A percentile compares a stretch with the other conserved stretches of the same genome.
Conservation (phyloP, 2,888 invertebrate species). For the Hydrotaea diabolus region DNA sequence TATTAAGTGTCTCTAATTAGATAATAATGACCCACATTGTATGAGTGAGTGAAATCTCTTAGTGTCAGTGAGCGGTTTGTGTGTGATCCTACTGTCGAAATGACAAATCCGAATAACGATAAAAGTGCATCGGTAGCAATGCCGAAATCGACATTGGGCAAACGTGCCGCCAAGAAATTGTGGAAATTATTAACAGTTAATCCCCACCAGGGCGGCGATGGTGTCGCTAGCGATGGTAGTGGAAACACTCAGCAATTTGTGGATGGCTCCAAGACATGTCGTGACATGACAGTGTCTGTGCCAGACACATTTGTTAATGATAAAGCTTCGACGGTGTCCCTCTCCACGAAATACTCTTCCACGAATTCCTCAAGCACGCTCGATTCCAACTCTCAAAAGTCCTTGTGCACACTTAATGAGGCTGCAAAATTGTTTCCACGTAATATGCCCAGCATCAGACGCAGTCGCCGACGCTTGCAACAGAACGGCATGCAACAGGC, state of each 20-base stretch:
- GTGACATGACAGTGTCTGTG: constrained; percentile 52
- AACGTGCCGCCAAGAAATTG: constrained; percentile 62
- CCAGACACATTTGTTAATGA: constrained; percentile 56
- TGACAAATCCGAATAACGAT: constrained; percentile 30
- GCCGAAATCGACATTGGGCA: constrained; percentile 56
- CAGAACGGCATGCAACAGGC: constrained; percentile 59
- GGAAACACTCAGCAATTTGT: constrained; percentile 18
- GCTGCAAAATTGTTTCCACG: constrained; percentile 77
- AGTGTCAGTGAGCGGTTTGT: background rate
- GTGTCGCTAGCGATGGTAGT: background rate
- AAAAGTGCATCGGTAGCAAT: constrained; percentile 10
- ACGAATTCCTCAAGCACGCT: constrained; percentile 65
- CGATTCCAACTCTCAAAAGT: constrained; percentile 73
- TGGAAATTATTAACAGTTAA: constrained; percentile 57
- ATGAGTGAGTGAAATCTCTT: constrained; percentile 13
- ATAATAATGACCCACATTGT: background rate
- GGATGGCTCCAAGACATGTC: constrained; percentile 48
- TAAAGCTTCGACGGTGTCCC: constrained; percentile 64
- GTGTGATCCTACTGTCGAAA: constrained; percentile 42
- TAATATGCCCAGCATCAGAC: constrained; percentile 79
- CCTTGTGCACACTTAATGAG: constrained; percentile 73
- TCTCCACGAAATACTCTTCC: constrained; percentile 60
- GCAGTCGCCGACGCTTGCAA: constrained; percentile 74
- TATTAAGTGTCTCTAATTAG: constrained; percentile 14
- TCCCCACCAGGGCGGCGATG: constrained; percentile 24